Evolutionary conservation across 2,888 invertebrate species (phyloP), one percentile per base, ranked within the genome.

Genomic region (Xestoiulus laeticollis): DNA sequence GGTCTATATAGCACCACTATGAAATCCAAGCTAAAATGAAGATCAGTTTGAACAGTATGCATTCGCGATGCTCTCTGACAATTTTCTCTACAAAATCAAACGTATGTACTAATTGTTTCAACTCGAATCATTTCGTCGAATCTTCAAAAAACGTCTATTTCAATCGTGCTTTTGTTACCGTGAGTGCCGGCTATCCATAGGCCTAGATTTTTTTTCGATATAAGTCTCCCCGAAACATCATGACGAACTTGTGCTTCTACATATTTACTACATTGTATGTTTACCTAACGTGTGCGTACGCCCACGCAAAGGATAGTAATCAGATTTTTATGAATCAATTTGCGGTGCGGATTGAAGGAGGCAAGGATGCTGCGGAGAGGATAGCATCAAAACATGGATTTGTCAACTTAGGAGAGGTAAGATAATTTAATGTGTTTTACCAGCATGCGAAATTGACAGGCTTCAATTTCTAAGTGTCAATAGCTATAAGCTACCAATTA

Each of bases 291-390:
- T 85, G 85, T 32, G 26, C 44, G 14, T 0, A 85, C 26, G 85
- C 43, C 19, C 59, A 48, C 30, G 43, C 30, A n/a, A 6, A 22
- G 53, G 59, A 86, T 53, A 86, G 59, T 53, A 86, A 86, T 86
- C 53, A 86, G 53, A 87, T 87, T 43, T 87, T 43, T 48, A 87
- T 87, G 87, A 87, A 87, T 48, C 87, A 87, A 68, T 87, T 87
- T 84, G 87, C 87, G 14, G 87, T 87, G 32, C 26, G 44, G 44
- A 68, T 87, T 43, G 53, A 87, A 0, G 87, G 87, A 1, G 87
- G 48, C 44, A 43, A 33, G 44, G 53, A 59, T 30, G 84, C 33
- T n/a, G 88, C 88, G 19, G 68, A 85, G 19, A 22, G 43, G 30
- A 85, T 88, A 32, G 88, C 48, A 4, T 53, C 68, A 1, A 68